phyloP scores from a whole-genome alignment of 2,888 invertebrate species.

The Theodoxus fluviatilis region DNA sequence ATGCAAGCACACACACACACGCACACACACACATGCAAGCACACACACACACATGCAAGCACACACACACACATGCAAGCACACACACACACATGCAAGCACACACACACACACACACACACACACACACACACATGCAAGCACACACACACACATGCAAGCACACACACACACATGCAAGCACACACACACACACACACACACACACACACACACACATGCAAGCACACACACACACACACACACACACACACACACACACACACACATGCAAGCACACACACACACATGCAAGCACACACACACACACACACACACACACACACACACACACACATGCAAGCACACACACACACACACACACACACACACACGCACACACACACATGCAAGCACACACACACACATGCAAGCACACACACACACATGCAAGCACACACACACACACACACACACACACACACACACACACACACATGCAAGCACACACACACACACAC shows the following conservation, averaged over 20 bases:
- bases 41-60: not conserved
- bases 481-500: conserved; percentile 14
- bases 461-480: not conserved
- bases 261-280: conserved; percentile 9
- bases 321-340: conserved; percentile 15
- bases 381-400: not conserved
- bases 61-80: not conserved
- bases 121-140: not conserved
- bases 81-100: conserved; percentile 11
- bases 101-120: conserved; percentile 21
- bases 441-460: not conserved
- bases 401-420: not conserved
- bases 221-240: conserved; percentile 15
- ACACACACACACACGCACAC: conserved; percentile 4
- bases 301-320: conserved; percentile 17
- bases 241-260: conserved; percentile 19
- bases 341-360: conserved; percentile 13
- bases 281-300: conserved; percentile 1
- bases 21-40: not conserved
- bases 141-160: not conserved
- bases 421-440: not conserved
- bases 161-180: conserved; percentile 10
- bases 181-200: not conserved
- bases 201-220: not conserved
- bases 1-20: conserved; percentile 2